Base-by-base conservation (phyloP, 2,797 vertebrate genomes). In the Chelonia mydas region DNA sequence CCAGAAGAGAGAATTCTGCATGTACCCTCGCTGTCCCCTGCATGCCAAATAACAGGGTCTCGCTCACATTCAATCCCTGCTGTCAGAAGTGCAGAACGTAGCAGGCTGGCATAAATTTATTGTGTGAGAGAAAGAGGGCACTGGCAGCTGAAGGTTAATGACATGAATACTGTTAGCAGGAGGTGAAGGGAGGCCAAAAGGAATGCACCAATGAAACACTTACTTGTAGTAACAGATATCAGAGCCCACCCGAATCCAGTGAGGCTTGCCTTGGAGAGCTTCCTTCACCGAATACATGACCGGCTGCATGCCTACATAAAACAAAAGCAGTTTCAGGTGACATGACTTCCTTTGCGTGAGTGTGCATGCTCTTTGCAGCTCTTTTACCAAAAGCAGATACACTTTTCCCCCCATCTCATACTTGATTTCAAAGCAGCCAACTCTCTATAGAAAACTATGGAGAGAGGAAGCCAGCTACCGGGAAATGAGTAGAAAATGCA, bases 151-250 rank as follows among this genome's bases (percentile, higher is more conserved):
- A 68, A 91, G 65, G 57, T 81, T 94, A 23, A 21, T 25, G 74
- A 4, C n/a, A 86, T 76, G 61, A 77, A 13, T 7, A 31, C 5
- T 6, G 55, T 61, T 84, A 92, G 80, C 37, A 81, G 31, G 16
- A 93, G 47, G 0, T 7, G 53, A 83, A 89, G 86, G 37, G 3
- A 72, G 87, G n/a, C 83, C 45, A 23, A 88, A 92, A 9, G 68
- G 59, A 37, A 83, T n/a, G 41, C 41, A 27, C 19, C 49, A 53
- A 19, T 86, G 8, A 41, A 2, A 4, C 79, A 97, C 98, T 97
- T 97, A 99, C 99, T 99, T 99, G 98, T 99, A 99, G 96, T 99
- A 99, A 97, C 99, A 99, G 97, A 99, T 98, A 84, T 99, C 99
- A 27, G 97, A 96, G 79, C 99, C 99, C 11, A 98, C 98, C 91